phyloP scores from a whole-genome alignment of 2,888 invertebrate genomes.

The Xylophagus ater region DNA sequence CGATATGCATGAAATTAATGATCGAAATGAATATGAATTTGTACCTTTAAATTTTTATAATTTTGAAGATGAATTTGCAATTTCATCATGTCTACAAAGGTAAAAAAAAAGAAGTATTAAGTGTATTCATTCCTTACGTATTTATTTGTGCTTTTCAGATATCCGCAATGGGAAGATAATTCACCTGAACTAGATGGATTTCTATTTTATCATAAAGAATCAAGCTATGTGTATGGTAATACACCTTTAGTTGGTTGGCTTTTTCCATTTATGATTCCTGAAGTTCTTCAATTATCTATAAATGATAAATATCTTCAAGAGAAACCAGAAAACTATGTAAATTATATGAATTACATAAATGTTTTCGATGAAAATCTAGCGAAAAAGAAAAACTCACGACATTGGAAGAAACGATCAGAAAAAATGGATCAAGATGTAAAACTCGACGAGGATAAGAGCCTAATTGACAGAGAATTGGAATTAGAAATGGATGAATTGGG shows the following conservation, averaged over 20 bases:
- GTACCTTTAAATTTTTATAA: constrained; percentile 24
- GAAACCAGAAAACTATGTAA: constrained; percentile 9
- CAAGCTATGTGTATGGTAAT: constrained; percentile 63
- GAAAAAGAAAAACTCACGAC: background rate
- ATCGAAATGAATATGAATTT: constrained; percentile 24
- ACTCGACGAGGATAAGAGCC: background rate
- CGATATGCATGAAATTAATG: constrained; percentile 13
- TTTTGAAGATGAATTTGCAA: constrained; percentile 25
- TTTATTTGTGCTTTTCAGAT: constrained; percentile 11
- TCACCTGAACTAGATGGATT: constrained; percentile 64
- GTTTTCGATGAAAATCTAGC: constrained; percentile 9
- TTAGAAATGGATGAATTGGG: background rate
- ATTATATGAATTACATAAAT: constrained; percentile 9
- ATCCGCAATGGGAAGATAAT: constrained; percentile 32
- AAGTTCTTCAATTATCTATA: constrained; percentile 20
- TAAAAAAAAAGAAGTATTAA: background rate
- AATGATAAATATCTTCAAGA: constrained; percentile 6
- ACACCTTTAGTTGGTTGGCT: constrained; percentile 91
- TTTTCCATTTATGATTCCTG: constrained; percentile 70
- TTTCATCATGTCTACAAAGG: constrained; percentile 24
- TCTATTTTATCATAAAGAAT: constrained; percentile 79
- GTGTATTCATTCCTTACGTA: background rate
- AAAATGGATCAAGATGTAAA: constrained; percentile 10
- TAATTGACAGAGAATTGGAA: constrained; percentile 3
- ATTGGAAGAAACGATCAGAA: background rate